Base-by-base conservation (phyloP, 2,113 vertebrate genomes). In the Strix aluco region DNA sequence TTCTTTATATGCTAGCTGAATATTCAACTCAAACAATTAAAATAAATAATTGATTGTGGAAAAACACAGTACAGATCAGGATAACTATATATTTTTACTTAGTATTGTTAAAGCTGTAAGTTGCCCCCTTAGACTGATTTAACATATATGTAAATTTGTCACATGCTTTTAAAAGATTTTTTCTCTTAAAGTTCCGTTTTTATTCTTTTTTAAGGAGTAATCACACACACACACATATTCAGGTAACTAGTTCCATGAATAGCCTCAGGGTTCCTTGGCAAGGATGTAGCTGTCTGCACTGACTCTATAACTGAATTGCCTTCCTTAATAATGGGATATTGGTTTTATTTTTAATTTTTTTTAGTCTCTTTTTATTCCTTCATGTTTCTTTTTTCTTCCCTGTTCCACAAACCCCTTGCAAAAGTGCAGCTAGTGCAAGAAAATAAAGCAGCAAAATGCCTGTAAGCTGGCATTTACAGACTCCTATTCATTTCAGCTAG, bases 231-330 rank as follows among this genome's bases (percentile, higher is more conserved):
- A 61, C 42, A 66, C 3, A 66, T 5, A 3, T 2, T 70, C 85
- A 94, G 88, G 82, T 92, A 95, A 93, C 91, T 77, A 81, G 80
- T 88, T 91, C 51, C 86, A 32, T 67, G 47, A 88, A 84, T 26
- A 95, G 80, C 92, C 92, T 88, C n/a, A 81, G 91, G 79, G 75
- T 67, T 84, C 75, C 65, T 93, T 83, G 75, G 82, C 88, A 95
- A 63, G 88, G 86, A 83, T 78, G 47, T 71, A 86, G 94, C 90
- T 96, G 90, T 79, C 88, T 93, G 72, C 86, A 79, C 82, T 86
- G 82, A 61, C 57, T 96, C 78, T 92, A 12, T 95, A 90, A 96
- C 95, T 86, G 55, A 86, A 96, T 94, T 96, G 79, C 79, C 51
- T 88, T 86, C 59, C 75, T 90, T 94, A 94, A 83, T 96, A 83